Base-by-base conservation (phyloP, 1,140 invertebrate species). In the Paraescarpia echinospica region DNA sequence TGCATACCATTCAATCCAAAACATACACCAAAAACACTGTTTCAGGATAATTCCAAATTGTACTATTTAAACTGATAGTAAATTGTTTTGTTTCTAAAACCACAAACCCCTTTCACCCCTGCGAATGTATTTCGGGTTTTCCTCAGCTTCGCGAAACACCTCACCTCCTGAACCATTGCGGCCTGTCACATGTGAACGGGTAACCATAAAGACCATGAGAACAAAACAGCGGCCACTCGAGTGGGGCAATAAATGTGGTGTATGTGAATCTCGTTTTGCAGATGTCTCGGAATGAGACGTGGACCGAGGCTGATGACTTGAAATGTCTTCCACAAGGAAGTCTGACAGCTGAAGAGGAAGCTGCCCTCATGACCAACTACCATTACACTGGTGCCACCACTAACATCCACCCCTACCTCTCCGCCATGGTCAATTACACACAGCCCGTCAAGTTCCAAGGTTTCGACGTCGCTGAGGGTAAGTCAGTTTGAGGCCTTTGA, bases 361-460 rank as follows among this genome's bases (percentile, higher is more conserved):
- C 96, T 93, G 96, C 96, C 27, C 94, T 97, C 90, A 97, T 97
- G 94, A 96, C 96, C 6, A 96, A 96, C 91, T 97, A 97, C 94
- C 97, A 97, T 94, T 99, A 99, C 96, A 99, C 98, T 0, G 98
- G 99, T 89, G 99, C 99, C 92, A 99, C 99, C 27, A 99, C 98
- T 91, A 99, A 99, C 96, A 99, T 99, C 90, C 99, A 99, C 96
- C 99, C 99, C 33, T 99, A 98, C 97, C 97, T 99, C 1, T 99
- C 99, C 35, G 99, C 98, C 88, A 98, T 99, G 97, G 98, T 99
- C 94, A 99, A 99, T 97, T 99, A 99, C 97, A 98, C 99, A 92
- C 99, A 99, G 96, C 99, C 99, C 2, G 98, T 99, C 95, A 99
- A 99, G 96, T 99, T 99, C 96, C 98, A 98, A 95, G 98, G 98